Base-by-base conservation (phyloP, 2,797 vertebrate species). In the Atherinosoma microstoma region DNA sequence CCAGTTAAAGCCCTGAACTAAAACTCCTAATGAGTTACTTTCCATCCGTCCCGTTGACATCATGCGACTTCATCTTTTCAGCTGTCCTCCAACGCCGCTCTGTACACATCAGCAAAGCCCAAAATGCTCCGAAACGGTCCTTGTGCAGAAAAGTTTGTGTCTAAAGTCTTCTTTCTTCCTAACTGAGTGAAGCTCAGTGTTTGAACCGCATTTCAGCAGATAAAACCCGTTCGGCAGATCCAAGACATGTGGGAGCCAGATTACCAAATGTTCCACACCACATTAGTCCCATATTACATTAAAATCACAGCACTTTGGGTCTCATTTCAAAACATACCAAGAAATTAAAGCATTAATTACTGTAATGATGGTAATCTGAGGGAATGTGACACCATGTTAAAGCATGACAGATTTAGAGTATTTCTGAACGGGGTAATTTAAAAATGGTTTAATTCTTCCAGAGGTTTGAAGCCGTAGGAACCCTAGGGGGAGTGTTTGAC, bases 341-440 rank as follows among this genome's bases (percentile, higher is more conserved):
- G 89, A 90, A 92, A 91, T 91, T 91, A 91, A 91, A 91, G 88
- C 89, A 91, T 91, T 91, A 92, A 93, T 93, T 91, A 93, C 80
- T 92, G 89, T 87, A 88, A 91, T 91, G 91, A 94, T 94, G 88
- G 81, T 88, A 91, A 94, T 94, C 91, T 90, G 83, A 78, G 82
- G 85, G 73, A 89, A 92, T 89, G 85, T 92, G 89, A 92, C 88
- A 88, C 89, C 79, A 67, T 63, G 89, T 93, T 93, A 93, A 84
- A 91, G 88, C 91, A 91, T 92, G 91, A 89, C 91, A 88, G 91
- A 93, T 84, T 91, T 88, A 87, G 87, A 90, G 83, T 90, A 90
- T 91, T 90, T 93, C 85, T 83, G 86, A 86, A 87, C 84, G 24
- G 79, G 73, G 81, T 89, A 87, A 90, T 91, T 92, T 89, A 84